Conservation (phyloP, 1,140 invertebrate genomes). For the Cryptotermes secundus region DNA sequence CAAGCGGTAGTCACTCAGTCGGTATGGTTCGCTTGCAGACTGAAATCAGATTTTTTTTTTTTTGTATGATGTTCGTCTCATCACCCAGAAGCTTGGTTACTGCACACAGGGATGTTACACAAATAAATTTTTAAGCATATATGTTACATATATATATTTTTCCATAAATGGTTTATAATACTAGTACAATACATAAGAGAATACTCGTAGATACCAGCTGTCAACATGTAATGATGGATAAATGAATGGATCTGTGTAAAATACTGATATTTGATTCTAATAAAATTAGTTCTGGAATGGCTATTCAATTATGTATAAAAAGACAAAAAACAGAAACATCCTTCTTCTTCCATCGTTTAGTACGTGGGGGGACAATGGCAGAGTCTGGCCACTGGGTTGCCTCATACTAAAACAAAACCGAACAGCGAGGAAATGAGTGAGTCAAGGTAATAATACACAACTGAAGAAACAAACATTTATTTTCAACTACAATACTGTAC, state of each 20-base stretch:
- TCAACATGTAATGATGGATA: not conserved
- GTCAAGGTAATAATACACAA: not conserved
- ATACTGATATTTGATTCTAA: not conserved
- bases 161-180: not conserved
- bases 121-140: not conserved
- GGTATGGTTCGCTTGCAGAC: too few species aligned
- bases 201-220: not conserved
- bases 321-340: not conserved
- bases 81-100: too few species aligned
- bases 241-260: not conserved
- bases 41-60: too few species aligned
- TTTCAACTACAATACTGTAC: not conserved
- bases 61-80: too few species aligned
- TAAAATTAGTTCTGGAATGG: not conserved
- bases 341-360: slow-evolving; percentile 1
- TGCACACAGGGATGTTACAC: too few species aligned
- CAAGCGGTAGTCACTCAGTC: too few species aligned
- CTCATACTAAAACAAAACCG: slow-evolving; percentile 26
- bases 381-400: not conserved
- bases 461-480: not conserved
- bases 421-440: slow-evolving; percentile 24
- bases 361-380: not conserved
- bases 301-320: not conserved
- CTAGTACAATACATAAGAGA: not conserved
- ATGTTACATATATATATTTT: slow-evolving; percentile 2